These are phyloP conservation scores for Heterodera filipjevi DNA, from an alignment of 2,888 invertebrate genomes.

Conservation along the genomic window DNA sequence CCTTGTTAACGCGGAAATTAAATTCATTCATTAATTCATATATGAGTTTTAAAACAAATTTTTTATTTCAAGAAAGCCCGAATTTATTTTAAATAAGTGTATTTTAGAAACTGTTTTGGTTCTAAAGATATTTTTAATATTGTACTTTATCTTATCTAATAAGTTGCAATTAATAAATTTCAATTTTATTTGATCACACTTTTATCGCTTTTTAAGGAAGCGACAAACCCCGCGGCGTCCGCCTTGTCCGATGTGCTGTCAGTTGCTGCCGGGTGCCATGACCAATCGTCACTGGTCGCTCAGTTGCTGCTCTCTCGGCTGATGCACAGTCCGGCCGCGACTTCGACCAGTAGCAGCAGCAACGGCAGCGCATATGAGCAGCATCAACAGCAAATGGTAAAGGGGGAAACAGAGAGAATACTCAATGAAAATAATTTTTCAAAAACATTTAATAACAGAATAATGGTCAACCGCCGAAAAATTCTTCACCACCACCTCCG, in stretches of 20 bases:
- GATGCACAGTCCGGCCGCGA: constrained; percentile 1
- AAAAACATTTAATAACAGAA: neutral
- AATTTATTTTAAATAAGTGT: too few species aligned
- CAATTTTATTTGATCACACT: too few species aligned
- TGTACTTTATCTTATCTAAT: too few species aligned
- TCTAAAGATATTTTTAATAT: too few species aligned
- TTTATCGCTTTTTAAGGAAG: neutral
- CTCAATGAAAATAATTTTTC: neutral
- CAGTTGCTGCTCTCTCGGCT: neutral
- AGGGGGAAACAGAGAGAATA: neutral
- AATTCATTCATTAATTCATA: too few species aligned
- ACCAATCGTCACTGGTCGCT: neutral
- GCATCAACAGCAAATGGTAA: constrained; percentile 11
- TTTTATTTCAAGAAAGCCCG: too few species aligned
- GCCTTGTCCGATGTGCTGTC: neutral
- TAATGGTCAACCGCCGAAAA: neutral
- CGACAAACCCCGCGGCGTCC: neutral
- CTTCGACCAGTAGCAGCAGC: neutral
- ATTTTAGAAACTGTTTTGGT: too few species aligned
- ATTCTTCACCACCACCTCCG: neutral
- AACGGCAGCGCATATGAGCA: neutral
- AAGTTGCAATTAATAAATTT: too few species aligned
- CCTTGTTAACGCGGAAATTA: too few species aligned
- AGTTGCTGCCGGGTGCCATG: neutral
- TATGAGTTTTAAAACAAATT: too few species aligned